phyloP scores from a whole-genome alignment of 2,113 vertebrate species.

The Bos indicus region DNA sequence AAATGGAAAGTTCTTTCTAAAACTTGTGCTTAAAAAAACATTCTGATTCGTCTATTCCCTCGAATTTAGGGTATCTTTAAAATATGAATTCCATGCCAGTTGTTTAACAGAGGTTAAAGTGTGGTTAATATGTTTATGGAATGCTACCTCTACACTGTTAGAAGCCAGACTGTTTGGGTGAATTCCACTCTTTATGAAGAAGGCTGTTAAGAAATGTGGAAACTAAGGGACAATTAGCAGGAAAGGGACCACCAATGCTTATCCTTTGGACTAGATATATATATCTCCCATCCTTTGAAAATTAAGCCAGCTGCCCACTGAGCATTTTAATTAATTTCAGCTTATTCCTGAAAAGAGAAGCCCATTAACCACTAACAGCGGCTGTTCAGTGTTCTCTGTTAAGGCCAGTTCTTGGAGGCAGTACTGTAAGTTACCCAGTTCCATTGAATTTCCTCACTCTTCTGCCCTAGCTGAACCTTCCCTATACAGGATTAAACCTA shows the following conservation, averaged over 20 bases:
- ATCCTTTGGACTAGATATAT: not conserved
- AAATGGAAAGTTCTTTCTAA: not conserved
- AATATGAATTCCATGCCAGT: not conserved
- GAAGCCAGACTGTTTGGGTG: not conserved
- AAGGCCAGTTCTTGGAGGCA: not conserved
- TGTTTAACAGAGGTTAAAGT: not conserved
- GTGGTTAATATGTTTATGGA: not conserved
- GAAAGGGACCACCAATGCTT: not conserved
- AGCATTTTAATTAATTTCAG: conserved; percentile 14
- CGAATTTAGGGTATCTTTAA: not conserved
- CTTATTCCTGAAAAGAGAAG: not conserved
- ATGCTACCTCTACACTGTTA: not conserved
- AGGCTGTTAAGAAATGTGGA: not conserved
- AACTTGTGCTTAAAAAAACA: not conserved
- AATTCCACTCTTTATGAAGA: not conserved
- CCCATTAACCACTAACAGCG: not conserved
- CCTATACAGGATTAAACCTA: not conserved
- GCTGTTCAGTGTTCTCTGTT: not conserved
- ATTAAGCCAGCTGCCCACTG: not conserved
- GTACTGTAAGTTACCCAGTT: not conserved
- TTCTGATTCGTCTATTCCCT: not conserved
- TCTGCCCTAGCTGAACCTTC: not conserved
- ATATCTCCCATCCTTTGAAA: not conserved
- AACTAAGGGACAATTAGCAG: not conserved
- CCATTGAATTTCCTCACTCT: not conserved